phyloP scores from a whole-genome alignment of 1,140 invertebrate genomes.

The Neomicropteryx cornuta region DNA sequence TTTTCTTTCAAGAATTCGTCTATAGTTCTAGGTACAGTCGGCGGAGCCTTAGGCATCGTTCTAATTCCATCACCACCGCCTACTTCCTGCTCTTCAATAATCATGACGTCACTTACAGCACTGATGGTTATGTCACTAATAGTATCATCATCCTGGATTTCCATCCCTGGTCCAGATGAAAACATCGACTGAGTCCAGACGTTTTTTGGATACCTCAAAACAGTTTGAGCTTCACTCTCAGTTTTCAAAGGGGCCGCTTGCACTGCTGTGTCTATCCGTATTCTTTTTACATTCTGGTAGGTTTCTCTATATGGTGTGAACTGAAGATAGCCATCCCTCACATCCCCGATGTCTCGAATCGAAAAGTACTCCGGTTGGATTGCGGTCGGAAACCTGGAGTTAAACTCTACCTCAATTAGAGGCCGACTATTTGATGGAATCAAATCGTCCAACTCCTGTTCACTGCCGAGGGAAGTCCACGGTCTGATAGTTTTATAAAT shows the following conservation, averaged over 20 bases:
- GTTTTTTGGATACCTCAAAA: constrained; percentile 48
- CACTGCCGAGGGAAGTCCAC: constrained; percentile 55
- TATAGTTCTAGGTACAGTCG: no score
- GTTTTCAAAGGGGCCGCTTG: constrained; percentile 36
- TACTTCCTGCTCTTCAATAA: constrained; percentile 3
- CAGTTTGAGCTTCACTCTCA: constrained; percentile 50
- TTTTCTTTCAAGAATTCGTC: no score
- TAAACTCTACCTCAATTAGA: constrained; percentile 52
- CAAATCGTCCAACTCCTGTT: constrained; percentile 44
- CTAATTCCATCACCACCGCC: no score
- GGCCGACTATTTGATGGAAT: constrained; percentile 40
- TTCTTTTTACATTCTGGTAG: constrained; percentile 43
- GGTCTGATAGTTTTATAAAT: constrained; percentile 44
- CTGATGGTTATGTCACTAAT: constrained; percentile 27
- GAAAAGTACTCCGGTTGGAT: constrained; percentile 34
- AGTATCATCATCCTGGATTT: no score
- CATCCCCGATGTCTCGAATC: constrained; percentile 38
- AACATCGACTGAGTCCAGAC: constrained; percentile 51
- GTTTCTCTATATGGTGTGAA: constrained; percentile 42
- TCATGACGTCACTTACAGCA: not conserved
- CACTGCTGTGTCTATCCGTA: constrained; percentile 37
- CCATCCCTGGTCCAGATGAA: no score
- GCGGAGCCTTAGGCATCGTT: no score
- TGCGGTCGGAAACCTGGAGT: constrained; percentile 44
- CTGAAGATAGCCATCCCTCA: constrained; percentile 55